Evolutionary conservation across 2,888 invertebrate species (phyloP).

Genomic region (Pseudeuparius sepicola): DNA sequence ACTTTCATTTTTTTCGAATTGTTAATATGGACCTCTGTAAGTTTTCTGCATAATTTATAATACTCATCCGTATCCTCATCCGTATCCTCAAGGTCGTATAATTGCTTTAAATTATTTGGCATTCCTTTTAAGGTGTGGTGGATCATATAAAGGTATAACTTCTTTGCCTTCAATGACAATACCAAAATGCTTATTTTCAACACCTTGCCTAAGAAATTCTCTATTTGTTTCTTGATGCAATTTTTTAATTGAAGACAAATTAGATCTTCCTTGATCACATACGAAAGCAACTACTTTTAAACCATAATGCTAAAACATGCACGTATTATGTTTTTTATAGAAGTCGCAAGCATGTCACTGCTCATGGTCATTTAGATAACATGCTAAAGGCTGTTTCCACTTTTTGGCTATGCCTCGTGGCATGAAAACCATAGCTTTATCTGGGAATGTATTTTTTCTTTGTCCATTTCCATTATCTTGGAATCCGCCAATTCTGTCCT

Average conservation of each 20-base stretch:
- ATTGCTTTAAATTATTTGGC: conserved; percentile 9
- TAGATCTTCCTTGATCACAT: conserved; percentile 1
- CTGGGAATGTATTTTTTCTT: no score
- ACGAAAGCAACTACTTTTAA: neutral
- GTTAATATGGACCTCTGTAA: conserved; percentile 8
- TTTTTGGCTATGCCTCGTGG: neutral
- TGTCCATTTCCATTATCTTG: no score
- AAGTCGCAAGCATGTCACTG: no score
- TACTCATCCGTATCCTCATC: conserved; percentile 6
- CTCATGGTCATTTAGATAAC: conserved; percentile 6
- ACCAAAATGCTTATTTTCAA: conserved; percentile 8
- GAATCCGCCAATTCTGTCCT: no score
- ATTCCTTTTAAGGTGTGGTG: conserved; percentile 12
- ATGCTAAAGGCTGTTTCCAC: conserved; percentile 5
- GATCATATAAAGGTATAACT: conserved; percentile 12
- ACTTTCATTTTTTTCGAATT: conserved; percentile 18
- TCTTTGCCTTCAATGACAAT: conserved; percentile 7
- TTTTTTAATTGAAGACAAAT: conserved; percentile 5
- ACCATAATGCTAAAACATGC: no score
- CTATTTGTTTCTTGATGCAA: conserved; percentile 1
- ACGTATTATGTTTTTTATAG: no score
- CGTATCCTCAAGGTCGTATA: conserved; percentile 12
- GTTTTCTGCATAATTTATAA: conserved; percentile 13
- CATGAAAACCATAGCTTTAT: conserved; percentile 4
- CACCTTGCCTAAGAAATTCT: neutral